Conservation (phyloP, 2,797 vertebrate species). For the Neostethus bicornis region DNA sequence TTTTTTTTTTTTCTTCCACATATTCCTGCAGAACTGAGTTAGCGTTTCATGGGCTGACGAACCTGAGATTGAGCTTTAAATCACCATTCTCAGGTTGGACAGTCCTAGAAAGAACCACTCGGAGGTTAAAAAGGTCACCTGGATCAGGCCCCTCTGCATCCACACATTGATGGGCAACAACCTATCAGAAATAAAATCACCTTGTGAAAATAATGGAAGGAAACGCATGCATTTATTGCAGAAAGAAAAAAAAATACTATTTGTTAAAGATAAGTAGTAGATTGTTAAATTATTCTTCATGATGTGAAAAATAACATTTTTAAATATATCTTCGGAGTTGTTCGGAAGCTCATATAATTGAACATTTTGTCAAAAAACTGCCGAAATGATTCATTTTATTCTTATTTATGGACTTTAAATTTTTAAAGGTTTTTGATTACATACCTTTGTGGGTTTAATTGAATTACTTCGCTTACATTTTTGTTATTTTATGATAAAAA, state of each 20-base stretch:
- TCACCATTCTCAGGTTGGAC: slow-evolving; percentile 96
- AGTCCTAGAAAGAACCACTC: slow-evolving; percentile 89
- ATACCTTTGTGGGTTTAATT: neutral
- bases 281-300: neutral
- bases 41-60: slow-evolving; percentile 93
- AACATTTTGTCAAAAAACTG: neutral
- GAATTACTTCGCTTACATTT: neutral
- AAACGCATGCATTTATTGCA: neutral
- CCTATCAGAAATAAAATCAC: slow-evolving; percentile 28
- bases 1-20: slow-evolving; percentile 7
- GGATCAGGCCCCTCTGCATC: slow-evolving; percentile 13
- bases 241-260: neutral
- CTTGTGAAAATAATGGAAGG: neutral
- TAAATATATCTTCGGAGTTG: neutral
- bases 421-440: neutral
- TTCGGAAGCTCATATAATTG: neutral
- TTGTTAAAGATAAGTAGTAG: neutral
- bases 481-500: neutral
- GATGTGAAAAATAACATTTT: neutral
- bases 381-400: too few relatives aligned
- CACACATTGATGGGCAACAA: neutral
- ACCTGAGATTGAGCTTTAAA: slow-evolving; percentile 92
- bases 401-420: neutral
- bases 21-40: slow-evolving; percentile 66
- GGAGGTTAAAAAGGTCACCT: slow-evolving; percentile 7